Evolutionary conservation across 2,797 vertebrate genomes (phyloP), one percentile per base, ranked within the genome.

Genomic region (Onychomys arenicola): DNA sequence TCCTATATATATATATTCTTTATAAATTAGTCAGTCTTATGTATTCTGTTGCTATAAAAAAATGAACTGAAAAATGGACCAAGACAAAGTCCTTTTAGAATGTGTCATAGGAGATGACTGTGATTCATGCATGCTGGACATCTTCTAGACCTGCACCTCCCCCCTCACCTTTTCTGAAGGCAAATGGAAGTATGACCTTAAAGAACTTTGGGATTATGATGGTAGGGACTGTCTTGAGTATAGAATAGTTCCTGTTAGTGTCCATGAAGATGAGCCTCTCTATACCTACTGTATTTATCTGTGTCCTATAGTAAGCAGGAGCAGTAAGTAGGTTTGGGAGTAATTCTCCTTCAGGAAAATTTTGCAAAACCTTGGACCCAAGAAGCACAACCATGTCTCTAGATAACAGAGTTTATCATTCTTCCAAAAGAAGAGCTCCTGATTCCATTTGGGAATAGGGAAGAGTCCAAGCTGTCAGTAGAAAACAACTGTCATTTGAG

Each of bases 331-430:
- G 37, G 78, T 77, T 32, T 65, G 37, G 52, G 86, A 90, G 5
- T 43, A 46, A 69, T 76, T 83, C 73, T 86, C 23, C 90, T 78
- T 91, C 27, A 88, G 71, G 46, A 95, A 92, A 95, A 86, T 8
- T 59, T 96, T 71, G 17, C 23, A 96, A 93, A 95, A 86, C 40
- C 19, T 88, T 93, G 49, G 59, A 3, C 52, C 5, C 49, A 84
- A 65, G 57, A 73, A 94, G 29, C 21, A 93, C 32, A 83, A 27
- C 65, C 89, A 10, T 55, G 5, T 71, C 57, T 65, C 52, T 76
- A 75, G 80, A 34, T 67, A 55, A 91, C 6, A 88, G 81, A 95
- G 23, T 75, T 10, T 75, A 23, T 0, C 23, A 13, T 43, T 75
- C 37, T 13, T 40, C 71, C 71, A 71, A 75, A 75, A 43, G 37